Conservation (phyloP, 2,113 vertebrate species). For the Crotalus tigris region DNA sequence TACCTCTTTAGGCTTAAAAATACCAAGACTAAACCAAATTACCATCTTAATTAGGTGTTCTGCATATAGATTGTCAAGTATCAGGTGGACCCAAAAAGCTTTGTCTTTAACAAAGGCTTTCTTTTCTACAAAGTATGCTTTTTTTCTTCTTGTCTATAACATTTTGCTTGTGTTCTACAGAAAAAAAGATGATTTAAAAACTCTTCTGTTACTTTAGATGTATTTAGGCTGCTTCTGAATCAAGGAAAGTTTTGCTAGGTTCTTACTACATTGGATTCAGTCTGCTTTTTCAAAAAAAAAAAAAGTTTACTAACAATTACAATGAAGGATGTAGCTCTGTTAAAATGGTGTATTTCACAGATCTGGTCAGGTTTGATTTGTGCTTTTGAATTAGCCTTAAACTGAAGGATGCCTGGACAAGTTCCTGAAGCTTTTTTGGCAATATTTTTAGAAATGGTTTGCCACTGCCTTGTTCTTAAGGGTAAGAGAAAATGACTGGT, state of each 20-base stretch:
- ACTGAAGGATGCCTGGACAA: neutral
- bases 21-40: neutral
- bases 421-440: neutral
- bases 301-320: neutral
- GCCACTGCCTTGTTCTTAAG: neutral
- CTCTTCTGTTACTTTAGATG: neutral
- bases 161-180: neutral
- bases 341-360: neutral
- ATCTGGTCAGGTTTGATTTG: neutral
- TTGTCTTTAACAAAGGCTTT: neutral
- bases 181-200: neutral
- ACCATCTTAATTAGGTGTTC: neutral
- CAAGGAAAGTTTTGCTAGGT: neutral
- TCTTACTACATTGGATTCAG: neutral
- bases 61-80: neutral
- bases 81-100: neutral
- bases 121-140: neutral
- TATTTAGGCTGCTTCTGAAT: neutral
- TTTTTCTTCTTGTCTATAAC: neutral
- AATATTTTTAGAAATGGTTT: neutral
- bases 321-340: neutral
- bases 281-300: neutral
- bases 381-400: neutral
- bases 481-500: neutral
- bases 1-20: neutral